These are phyloP conservation scores for Cataglyphis cursor DNA, from an alignment of 2,888 invertebrate genomes.

Conservation along the genomic window DNA sequence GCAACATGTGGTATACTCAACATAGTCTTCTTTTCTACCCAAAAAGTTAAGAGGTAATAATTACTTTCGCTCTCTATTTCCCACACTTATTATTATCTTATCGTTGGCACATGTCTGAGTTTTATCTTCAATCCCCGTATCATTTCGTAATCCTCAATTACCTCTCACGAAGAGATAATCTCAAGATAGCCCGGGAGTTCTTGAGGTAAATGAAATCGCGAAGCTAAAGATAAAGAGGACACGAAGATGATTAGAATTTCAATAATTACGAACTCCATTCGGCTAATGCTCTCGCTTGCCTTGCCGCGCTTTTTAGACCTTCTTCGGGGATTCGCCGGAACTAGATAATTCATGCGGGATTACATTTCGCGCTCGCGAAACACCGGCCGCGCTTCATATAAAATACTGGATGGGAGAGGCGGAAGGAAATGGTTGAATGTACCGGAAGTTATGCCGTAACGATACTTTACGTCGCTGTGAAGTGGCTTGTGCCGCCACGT, in stretches of 20 bases:
- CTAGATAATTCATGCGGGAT: conserved; percentile 33
- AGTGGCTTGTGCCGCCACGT: conserved; percentile 41
- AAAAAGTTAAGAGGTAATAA: conserved; percentile 14
- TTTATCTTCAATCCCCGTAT: conserved; percentile 48
- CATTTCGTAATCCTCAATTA: conserved; percentile 47
- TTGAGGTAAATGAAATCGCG: conserved; percentile 25
- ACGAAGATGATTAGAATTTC: conserved; percentile 44
- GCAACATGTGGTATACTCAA: not conserved
- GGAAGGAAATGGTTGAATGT: conserved; percentile 10
- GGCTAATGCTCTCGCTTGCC: not conserved
- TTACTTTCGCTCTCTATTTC: conserved; percentile 8
- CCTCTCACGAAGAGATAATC: conserved; percentile 34
- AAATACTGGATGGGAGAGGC: not conserved
- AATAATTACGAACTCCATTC: conserved; percentile 50
- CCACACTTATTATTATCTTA: conserved; percentile 33
- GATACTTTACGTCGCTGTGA: conserved; percentile 61
- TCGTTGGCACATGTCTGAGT: conserved; percentile 33
- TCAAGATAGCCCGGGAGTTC: conserved; percentile 28
- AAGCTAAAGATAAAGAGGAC: conserved; percentile 36
- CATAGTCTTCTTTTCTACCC: not conserved
- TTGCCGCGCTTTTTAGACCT: not conserved
- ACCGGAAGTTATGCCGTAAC: conserved; percentile 55
- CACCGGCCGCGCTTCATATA: conserved; percentile 26
- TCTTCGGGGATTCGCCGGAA: not conserved
- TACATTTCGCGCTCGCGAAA: conserved; percentile 33